Evolutionary conservation across 2,113 vertebrate species (phyloP).

Genomic region (Lasiurus borealis): DNA sequence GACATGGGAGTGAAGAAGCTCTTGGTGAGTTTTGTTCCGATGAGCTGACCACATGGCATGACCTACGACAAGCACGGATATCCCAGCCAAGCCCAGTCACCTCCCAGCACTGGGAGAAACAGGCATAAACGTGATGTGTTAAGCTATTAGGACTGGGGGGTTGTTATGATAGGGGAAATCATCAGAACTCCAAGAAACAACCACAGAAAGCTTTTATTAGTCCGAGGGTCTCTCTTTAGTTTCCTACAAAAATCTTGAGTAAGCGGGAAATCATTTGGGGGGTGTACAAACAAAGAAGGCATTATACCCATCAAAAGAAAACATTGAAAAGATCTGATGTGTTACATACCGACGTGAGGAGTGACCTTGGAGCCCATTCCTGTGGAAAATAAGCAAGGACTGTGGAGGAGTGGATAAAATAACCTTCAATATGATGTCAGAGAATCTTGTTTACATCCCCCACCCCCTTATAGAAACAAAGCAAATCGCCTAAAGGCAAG

Average conservation of each 20-base stretch:
- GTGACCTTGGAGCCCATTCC: not conserved
- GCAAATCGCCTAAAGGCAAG: not conserved
- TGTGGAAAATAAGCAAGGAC: not conserved
- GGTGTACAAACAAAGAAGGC: not conserved
- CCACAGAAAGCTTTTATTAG: not conserved
- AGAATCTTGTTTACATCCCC: not conserved
- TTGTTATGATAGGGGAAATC: not conserved
- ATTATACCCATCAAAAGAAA: not conserved
- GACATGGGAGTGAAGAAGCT: not conserved
- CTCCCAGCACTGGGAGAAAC: not conserved
- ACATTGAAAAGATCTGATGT: not conserved
- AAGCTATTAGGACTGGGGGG: not conserved
- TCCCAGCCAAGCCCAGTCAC: not conserved
- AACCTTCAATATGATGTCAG: not conserved
- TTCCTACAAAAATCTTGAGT: not conserved
- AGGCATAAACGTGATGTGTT: not conserved
- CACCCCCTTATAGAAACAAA: not conserved
- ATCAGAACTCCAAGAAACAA: not conserved
- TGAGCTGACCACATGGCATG: not conserved
- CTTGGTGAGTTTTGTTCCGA: not conserved
- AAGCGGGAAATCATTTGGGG: not conserved
- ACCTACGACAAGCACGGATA: not conserved
- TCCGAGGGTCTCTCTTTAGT: not conserved
- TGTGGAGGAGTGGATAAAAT: not conserved
- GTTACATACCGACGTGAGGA: not conserved